phyloP scores from a whole-genome alignment of 2,113 vertebrate genomes.

The Platycercus adscitus region DNA sequence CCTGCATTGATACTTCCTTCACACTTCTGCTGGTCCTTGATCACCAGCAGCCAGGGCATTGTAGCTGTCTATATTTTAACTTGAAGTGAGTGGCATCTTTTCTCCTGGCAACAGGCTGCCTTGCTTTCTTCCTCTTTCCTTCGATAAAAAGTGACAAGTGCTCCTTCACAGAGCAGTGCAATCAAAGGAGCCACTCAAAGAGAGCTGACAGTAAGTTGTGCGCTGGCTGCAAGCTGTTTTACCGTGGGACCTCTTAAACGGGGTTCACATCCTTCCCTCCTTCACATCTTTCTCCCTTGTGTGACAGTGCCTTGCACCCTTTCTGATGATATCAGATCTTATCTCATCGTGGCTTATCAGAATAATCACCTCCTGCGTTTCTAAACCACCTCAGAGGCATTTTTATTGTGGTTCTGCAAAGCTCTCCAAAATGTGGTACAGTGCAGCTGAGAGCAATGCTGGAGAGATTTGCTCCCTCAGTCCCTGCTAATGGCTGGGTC shows the following conservation, averaged over 20 bases:
- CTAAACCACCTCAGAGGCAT: not conserved
- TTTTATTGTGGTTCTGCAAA: not conserved
- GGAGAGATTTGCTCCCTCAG: not conserved
- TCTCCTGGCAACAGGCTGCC: slow-evolving; percentile 46
- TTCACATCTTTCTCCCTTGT: not conserved
- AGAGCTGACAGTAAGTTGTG: not conserved
- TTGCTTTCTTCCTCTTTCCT: slow-evolving; percentile 40
- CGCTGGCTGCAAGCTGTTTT: slow-evolving; percentile 1
- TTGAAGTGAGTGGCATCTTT: slow-evolving; percentile 40
- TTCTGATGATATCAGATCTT: not conserved
- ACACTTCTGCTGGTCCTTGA: not conserved
- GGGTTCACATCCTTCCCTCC: slow-evolving; percentile 31
- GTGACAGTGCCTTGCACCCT: not conserved
- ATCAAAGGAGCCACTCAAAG: slow-evolving; percentile 33
- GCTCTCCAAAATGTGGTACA: not conserved
- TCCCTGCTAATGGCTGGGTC: not conserved
- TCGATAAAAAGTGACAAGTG: slow-evolving; percentile 54
- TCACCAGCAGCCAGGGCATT: slow-evolving; percentile 9
- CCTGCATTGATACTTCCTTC: slow-evolving; percentile 5
- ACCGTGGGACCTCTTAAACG: not conserved
- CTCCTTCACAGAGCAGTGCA: slow-evolving; percentile 16
- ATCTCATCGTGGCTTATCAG: not conserved
- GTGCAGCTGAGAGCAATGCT: not conserved
- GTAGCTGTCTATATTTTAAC: slow-evolving; percentile 33
- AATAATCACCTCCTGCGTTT: not conserved